Conservation (phyloP, 1,140 invertebrate genomes). For the Stratiolaelaps scimitus region DNA sequence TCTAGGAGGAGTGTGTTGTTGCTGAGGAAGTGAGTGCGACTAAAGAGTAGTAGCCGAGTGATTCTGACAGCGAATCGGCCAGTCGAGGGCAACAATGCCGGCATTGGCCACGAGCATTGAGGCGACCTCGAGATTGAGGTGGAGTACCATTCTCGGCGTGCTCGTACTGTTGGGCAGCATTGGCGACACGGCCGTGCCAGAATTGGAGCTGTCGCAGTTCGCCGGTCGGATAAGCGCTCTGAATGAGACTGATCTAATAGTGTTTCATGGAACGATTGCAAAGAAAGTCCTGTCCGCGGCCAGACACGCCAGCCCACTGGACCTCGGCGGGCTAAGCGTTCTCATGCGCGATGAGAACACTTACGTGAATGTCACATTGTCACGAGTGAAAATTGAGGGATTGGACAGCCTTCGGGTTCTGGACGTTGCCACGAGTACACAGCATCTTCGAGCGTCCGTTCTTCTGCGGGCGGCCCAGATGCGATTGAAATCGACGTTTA, state of each 20-base stretch:
- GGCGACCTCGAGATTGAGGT: neutral
- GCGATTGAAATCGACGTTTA: slow-evolving; percentile 16
- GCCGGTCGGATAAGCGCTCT: neutral
- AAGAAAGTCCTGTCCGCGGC: slow-evolving; percentile 2
- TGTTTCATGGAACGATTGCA: slow-evolving; percentile 15
- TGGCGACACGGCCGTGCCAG: neutral
- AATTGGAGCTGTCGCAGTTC: slow-evolving; percentile 8
- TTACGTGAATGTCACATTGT: slow-evolving; percentile 11
- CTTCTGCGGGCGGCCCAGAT: slow-evolving; percentile 18
- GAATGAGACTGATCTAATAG: slow-evolving; percentile 21
- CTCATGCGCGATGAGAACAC: slow-evolving; percentile 14
- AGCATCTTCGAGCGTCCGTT: slow-evolving; percentile 22
- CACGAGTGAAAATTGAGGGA: slow-evolving; percentile 13
- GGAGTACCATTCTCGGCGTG: neutral
- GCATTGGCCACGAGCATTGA: too few species aligned
- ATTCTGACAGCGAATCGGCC: too few species aligned
- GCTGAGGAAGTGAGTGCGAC: too few species aligned
- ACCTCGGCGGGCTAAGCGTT: slow-evolving; percentile 7
- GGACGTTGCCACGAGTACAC: slow-evolving; percentile 24
- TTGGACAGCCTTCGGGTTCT: slow-evolving; percentile 7
- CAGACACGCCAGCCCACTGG: neutral
- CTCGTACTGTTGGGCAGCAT: slow-evolving; percentile 11
- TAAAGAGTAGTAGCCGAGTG: too few species aligned
- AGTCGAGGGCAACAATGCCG: too few species aligned
- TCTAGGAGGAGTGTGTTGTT: too few species aligned